Conservation (phyloP, 2,888 invertebrate genomes). For the Orchesella flavescens region DNA sequence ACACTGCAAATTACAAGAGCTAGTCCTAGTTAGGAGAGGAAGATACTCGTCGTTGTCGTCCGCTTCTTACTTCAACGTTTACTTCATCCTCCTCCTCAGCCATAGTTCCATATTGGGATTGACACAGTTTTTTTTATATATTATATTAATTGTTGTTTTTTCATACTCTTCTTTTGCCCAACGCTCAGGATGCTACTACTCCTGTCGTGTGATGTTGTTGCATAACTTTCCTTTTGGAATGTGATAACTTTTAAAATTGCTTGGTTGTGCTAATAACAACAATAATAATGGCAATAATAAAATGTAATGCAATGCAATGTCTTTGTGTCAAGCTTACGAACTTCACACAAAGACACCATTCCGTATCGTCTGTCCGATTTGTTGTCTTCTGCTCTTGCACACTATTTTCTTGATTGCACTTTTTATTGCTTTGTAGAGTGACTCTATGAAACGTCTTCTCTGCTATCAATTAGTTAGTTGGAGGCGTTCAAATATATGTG, state of each 20-base stretch:
- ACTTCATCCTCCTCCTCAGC: slow-evolving; percentile 24
- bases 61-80: neutral
- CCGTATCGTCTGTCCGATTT: slow-evolving; percentile 25
- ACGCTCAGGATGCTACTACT: neutral
- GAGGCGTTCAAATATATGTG: neutral
- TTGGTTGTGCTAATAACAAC: slow-evolving; percentile 19
- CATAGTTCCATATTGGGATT: neutral
- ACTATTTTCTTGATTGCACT: neutral
- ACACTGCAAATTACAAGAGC: too few species aligned
- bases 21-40: slow-evolving; percentile 17
- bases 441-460: neutral
- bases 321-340: slow-evolving; percentile 63
- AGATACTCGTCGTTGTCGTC: slow-evolving; percentile 23
- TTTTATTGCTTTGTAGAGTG: neutral
- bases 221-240: slow-evolving; percentile 62
- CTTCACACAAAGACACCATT: slow-evolving; percentile 62
- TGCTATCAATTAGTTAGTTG: neutral
- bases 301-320: slow-evolving; percentile 46
- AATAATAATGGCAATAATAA: slow-evolving; percentile 22
- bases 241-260: slow-evolving; percentile 41
- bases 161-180: neutral
- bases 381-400: neutral
- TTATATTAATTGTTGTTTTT: slow-evolving; percentile 22
- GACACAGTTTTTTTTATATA: slow-evolving; percentile 36
- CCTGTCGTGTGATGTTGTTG: slow-evolving; percentile 37